phyloP scores from a whole-genome alignment of 2,113 vertebrate species.

The Suricata suricatta region DNA sequence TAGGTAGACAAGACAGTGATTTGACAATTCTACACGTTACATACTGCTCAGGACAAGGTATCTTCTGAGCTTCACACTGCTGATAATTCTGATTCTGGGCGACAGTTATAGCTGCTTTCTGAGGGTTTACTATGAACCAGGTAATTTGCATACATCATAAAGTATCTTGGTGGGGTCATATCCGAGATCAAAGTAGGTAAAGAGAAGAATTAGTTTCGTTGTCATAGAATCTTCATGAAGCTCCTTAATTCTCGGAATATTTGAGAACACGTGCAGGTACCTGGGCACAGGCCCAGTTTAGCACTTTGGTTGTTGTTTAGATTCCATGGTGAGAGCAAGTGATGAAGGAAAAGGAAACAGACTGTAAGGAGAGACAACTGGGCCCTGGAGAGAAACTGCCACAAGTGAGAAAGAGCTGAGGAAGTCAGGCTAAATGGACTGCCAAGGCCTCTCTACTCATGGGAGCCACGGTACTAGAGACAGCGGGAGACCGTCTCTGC shows the following conservation, averaged over 20 bases:
- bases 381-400: not conserved
- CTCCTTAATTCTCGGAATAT: not conserved
- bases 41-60: not conserved
- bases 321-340: not conserved
- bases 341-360: not conserved
- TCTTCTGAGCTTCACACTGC: not conserved
- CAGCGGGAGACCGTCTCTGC: rapidly evolving
- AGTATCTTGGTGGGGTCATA: not conserved
- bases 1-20: not conserved
- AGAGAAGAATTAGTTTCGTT: not conserved
- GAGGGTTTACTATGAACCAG: not conserved
- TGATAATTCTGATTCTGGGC: not conserved
- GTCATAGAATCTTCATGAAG: not conserved
- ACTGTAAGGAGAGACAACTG: not conserved
- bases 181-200: not conserved
- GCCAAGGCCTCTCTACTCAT: rapidly evolving
- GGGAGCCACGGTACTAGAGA: rapidly evolving
- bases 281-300: not conserved
- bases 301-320: not conserved
- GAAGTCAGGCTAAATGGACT: not conserved
- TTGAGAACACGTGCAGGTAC: not conserved
- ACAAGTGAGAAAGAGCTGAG: not conserved
- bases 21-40: not conserved
- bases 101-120: not conserved
- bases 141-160: not conserved